Base-by-base conservation (phyloP, 2,888 invertebrate genomes). In the Cryptus viduatorius region DNA sequence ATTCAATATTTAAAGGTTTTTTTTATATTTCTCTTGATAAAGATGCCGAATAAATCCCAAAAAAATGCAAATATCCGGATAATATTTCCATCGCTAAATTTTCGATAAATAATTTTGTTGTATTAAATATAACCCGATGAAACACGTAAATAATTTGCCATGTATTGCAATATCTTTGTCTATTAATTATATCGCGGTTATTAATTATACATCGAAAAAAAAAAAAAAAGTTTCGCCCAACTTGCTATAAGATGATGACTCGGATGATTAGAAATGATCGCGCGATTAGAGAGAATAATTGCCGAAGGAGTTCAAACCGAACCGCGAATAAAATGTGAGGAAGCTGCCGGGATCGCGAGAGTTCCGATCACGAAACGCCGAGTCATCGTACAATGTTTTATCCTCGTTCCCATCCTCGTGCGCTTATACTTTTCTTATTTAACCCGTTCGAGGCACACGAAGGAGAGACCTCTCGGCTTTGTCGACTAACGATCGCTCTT, bases 401-500 rank as follows among this genome's bases (percentile, higher is more conserved):
- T 64, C 50, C 56, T 37, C 81, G 53, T 16, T 46, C 64, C 59
- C 29, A 42, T 53, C 61, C 48, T 44, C 48, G 31, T 71, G 64
- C 48, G n/a, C 79, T 67, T 65, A 44, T 31, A n/a, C 31, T 48
- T 72, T n/a, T 48, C 61, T 61, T 59, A 48, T 31, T 29, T 44
- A 68, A 69, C 14, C 31, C 59, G 31, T 16, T 50, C 50, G 71
- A 3, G 50, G 10, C 50, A 3, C 50, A 14, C 50, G 50, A n/a
- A 53, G 59, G 37, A 37, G 37, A 37, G 37, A 37, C 37, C 37
- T 8, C 37, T 37, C 37, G 37, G 37, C 37, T 37, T 37, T 68
- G 48, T 71, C 61, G 78, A 77, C 80, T 72, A 79, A 80, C 80
- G 79, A 82, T 82, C 76, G 78, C 73, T 65, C 48, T 71, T 82